Evolutionary conservation across 1,140 invertebrate genomes (phyloP).

Genomic region (Dinoponera quadriceps): DNA sequence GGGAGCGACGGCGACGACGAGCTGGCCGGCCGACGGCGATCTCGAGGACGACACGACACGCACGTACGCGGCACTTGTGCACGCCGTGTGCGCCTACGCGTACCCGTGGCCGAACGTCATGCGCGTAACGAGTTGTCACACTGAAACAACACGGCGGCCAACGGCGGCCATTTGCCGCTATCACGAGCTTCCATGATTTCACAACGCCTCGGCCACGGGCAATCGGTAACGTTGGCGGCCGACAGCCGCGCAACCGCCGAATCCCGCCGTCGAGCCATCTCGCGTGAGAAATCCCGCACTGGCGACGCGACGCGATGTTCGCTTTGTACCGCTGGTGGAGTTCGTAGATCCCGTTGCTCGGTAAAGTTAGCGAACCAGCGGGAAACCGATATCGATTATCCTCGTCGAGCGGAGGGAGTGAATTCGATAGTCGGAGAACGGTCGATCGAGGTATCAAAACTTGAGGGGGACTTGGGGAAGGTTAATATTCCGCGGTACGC

Average conservation of each 20-base stretch:
- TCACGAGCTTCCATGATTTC: conserved; percentile 74
- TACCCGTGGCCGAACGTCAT: conserved; percentile 59
- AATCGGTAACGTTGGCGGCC: background rate
- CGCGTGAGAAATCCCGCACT: too few relatives aligned
- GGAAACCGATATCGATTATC: too few relatives aligned
- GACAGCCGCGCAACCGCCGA: background rate
- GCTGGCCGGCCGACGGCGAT: background rate
- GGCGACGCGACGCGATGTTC: background rate
- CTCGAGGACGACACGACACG: conserved; percentile 2
- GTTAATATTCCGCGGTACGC: too few relatives aligned
- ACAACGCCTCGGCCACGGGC: conserved; percentile 54
- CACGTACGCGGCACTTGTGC: conserved; percentile 54
- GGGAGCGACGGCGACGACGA: background rate
- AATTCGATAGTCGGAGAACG: too few relatives aligned
- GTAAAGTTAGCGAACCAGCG: too few relatives aligned
- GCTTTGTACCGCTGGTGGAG: too few relatives aligned
- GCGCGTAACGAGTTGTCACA: conserved; percentile 62
- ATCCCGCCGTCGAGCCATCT: background rate
- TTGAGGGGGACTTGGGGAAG: too few relatives aligned
- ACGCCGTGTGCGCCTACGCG: conserved; percentile 53
- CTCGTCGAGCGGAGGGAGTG: too few relatives aligned
- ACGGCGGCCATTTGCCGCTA: conserved; percentile 79
- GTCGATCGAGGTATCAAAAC: too few relatives aligned
- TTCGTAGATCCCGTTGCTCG: too few relatives aligned
- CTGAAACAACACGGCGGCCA: conserved; percentile 72